Percentiles rank a stretch among this genome's conserved stretches.
Conservation (phyloP, 1,140 invertebrate species). For the Gonioctena quinquepunctata region DNA sequence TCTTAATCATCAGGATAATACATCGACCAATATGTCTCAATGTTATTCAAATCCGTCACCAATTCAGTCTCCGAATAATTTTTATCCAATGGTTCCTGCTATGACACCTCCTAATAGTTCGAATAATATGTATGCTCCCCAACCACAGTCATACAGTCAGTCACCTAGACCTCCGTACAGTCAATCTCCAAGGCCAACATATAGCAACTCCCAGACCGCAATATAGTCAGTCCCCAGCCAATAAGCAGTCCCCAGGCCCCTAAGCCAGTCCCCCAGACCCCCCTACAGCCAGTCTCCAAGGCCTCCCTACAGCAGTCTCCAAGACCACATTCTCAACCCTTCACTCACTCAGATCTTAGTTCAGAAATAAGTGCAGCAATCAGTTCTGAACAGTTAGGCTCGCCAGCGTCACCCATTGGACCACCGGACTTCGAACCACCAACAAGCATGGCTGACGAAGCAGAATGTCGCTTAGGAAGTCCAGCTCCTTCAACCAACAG, state of each 20-base stretch:
- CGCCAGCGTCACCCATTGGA: slow-evolving; percentile 69
- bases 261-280: slow-evolving; percentile 62
- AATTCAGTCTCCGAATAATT: slow-evolving; percentile 59
- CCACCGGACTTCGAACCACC: slow-evolving; percentile 80
- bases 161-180: slow-evolving; percentile 47
- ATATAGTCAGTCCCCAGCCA: slow-evolving; percentile 52
- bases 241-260: no score
- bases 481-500: slow-evolving; percentile 54
- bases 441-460: slow-evolving; percentile 62
- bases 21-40: slow-evolving; percentile 55
- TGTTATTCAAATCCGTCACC: slow-evolving; percentile 63
- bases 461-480: slow-evolving; percentile 62
- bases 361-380: slow-evolving; percentile 78
- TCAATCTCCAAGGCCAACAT: slow-evolving; percentile 40
- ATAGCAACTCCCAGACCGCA: slow-evolving; percentile 63
- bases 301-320: slow-evolving; percentile 62
- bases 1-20: slow-evolving; percentile 38
- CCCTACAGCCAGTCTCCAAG: slow-evolving; percentile 66
- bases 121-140: slow-evolving; percentile 50
- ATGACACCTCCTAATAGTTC: slow-evolving; percentile 49
- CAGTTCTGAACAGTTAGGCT: slow-evolving; percentile 68
- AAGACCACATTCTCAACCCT: slow-evolving; percentile 65
- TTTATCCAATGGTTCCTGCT: slow-evolving; percentile 52
- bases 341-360: slow-evolving; percentile 74
- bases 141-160: slow-evolving; percentile 54